Conservation (phyloP, 2,797 vertebrate species). For the Anas flavirostris region DNA sequence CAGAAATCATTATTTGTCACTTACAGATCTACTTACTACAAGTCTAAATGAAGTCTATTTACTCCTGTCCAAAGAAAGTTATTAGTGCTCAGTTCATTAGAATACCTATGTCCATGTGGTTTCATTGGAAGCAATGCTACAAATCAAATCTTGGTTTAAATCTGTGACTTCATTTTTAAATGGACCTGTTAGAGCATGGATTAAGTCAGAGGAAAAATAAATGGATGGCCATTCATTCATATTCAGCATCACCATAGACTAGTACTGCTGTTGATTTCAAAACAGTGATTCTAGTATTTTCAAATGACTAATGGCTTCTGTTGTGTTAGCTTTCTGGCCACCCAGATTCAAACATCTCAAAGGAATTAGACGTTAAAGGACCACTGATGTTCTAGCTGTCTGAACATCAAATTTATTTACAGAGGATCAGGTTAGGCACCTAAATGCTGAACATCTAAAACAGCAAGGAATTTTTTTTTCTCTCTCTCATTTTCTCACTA, state of each 20-base stretch:
- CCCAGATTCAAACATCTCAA: background rate
- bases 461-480: background rate
- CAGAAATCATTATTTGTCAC: background rate
- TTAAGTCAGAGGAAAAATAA: background rate
- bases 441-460: background rate
- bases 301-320: background rate
- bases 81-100: background rate
- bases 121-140: background rate
- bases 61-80: background rate
- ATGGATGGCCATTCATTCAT: background rate
- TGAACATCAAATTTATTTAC: background rate
- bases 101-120: fast-evolving
- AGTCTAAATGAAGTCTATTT: background rate
- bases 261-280: background rate
- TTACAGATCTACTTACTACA: background rate
- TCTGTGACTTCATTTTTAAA: background rate
- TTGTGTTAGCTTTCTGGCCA: background rate
- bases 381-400: background rate
- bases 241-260: background rate
- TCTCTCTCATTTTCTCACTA: background rate
- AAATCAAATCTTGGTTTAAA: background rate
- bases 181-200: background rate
- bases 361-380: background rate
- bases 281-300: background rate
- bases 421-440: background rate